phyloP scores from a whole-genome alignment of 2,113 vertebrate genomes.

The Nerophis ophidion region DNA sequence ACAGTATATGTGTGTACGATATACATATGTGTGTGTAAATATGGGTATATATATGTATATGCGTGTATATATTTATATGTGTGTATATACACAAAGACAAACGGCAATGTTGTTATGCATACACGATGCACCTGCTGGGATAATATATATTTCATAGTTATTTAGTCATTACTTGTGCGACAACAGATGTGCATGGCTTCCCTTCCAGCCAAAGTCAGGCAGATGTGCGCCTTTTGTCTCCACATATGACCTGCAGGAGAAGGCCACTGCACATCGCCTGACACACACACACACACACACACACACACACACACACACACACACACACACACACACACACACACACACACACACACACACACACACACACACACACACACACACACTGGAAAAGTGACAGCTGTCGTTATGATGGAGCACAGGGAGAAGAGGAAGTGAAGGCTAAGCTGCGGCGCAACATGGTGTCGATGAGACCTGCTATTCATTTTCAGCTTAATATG shows the following conservation, averaged over 20 bases:
- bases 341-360: constrained; percentile 39
- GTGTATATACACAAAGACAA: not conserved
- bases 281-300: constrained; percentile 19
- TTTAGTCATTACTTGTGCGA: constrained; percentile 29
- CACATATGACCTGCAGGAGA: constrained; percentile 50
- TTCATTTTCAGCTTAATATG: constrained; percentile 76
- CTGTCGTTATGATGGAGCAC: constrained; percentile 70
- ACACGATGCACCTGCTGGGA: constrained; percentile 34
- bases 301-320: constrained; percentile 12
- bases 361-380: constrained; percentile 44
- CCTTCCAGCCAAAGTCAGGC: constrained; percentile 40
- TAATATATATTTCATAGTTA: constrained; percentile 48
- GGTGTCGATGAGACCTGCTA: constrained; percentile 69
- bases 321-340: constrained; percentile 44
- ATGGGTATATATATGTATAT: constrained; percentile 21
- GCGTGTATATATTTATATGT: too few relatives aligned
- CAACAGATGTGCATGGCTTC: constrained; percentile 38
- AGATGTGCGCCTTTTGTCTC: constrained; percentile 61
- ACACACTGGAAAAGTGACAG: constrained; percentile 64
- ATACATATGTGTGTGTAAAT: constrained; percentile 35
- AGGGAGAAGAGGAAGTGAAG: constrained; percentile 66
- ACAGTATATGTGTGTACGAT: constrained; percentile 2
- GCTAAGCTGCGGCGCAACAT: constrained; percentile 67
- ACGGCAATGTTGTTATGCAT: constrained; percentile 26
- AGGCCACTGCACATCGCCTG: constrained; percentile 38